Evolutionary conservation across 1,140 invertebrate genomes (phyloP), one percentile per base, ranked within the genome.

Genomic region (Cyrtorhinus lividipennis): DNA sequence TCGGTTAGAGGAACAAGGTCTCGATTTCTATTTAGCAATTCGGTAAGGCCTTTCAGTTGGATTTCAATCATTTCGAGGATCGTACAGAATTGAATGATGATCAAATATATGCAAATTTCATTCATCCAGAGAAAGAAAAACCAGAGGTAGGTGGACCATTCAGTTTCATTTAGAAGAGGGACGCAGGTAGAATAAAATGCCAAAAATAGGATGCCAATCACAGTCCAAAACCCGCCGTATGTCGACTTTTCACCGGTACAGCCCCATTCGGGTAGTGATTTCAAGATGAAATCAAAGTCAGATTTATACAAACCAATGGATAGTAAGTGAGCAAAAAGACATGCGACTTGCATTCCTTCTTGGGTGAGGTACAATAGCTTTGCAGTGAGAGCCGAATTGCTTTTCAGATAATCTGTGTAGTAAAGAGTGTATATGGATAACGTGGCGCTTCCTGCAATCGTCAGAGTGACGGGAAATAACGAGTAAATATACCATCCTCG

Each of bases 61-160:
- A 10, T 59, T 8, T 26, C 58, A 3, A 59, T 59, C 3, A 59
- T 27, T 26, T 59, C 58, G 15, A 59, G 25, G 3, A 59, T 1
- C 2, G 58, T 18, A 23, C 58, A 59, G 27, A 59, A 59, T 30
- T 59, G 58, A 25, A 59, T 59, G 27, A 59, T 24, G 2, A 59
- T 59, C 12, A 59, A 23, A 23, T 26, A 59, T 18, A 59, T 18
- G 24, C 24, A 25, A 2, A 59, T 59, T 59, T 59, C 58, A 23
- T 26, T 59, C 1, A 30, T 2, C 1, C 13, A 59, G 2, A 59
- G 2, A 3, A 30, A 59, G 5, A 30, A 12, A 59, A 18, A 59
- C 58, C 58, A 59, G 26, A 2, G 38, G 5, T 18, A 2, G n/a
- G n/a, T 27, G n/a, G 27, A 22, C 24, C 15, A 27, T 22, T 26